phyloP scores from a whole-genome alignment of 2,888 invertebrate genomes.

The Leptinotarsa peninsularis region DNA sequence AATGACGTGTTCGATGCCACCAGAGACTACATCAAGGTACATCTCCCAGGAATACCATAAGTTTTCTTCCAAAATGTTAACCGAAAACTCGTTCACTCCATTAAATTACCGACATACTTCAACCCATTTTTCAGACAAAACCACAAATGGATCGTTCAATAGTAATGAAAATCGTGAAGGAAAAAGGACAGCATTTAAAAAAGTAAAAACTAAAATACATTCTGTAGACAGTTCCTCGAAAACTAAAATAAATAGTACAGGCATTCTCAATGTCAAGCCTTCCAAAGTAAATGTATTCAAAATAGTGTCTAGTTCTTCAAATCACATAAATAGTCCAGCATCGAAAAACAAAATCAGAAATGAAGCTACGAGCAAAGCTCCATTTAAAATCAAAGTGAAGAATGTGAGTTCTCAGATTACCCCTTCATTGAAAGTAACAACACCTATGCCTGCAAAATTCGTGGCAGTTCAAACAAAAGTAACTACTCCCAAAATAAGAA shows the following conservation, averaged over 20 bases:
- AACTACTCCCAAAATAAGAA: constrained; percentile 26
- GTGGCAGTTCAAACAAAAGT: constrained; percentile 28
- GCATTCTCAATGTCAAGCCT: background rate
- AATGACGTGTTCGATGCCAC: constrained; percentile 52
- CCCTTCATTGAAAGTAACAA: constrained; percentile 6
- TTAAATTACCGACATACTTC: constrained; percentile 1
- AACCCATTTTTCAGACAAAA: background rate
- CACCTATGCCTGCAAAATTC: constrained; percentile 15
- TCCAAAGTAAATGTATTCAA: background rate
- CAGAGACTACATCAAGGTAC: constrained; percentile 63
- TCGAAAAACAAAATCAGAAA: constrained; percentile 27
- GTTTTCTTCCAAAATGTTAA: constrained; percentile 3
- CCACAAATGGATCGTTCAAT: background rate
- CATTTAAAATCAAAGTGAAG: constrained; percentile 30
- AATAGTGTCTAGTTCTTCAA: background rate
- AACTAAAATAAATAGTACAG: background rate
- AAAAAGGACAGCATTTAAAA: background rate
- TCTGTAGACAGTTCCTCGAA: background rate
- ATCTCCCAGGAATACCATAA: constrained; percentile 52
- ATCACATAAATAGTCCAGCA: background rate
- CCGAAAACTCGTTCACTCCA: background rate
- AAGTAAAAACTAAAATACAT: background rate
- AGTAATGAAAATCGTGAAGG: background rate
- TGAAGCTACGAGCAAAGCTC: constrained; percentile 34
- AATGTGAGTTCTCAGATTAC: constrained; percentile 19